These are phyloP conservation scores for Embiotoca jacksoni DNA, from an alignment of 2,113 vertebrate species.

Conservation along the genomic window DNA sequence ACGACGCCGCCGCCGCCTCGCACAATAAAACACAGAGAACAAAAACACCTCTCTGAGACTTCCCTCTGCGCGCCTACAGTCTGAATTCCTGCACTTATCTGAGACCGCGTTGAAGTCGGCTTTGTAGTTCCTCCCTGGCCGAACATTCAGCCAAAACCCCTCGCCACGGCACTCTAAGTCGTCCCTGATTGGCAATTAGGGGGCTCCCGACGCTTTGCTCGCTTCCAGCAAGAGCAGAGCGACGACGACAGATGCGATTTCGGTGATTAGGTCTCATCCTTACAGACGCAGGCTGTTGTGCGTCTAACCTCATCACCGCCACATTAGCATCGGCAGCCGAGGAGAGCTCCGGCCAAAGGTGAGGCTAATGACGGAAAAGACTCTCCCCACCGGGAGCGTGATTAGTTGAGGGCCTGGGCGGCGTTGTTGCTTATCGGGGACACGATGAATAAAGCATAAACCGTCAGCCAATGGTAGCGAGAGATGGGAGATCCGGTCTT, in stretches of 20 bases:
- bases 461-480: slow-evolving; percentile 24
- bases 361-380: slow-evolving; percentile 52
- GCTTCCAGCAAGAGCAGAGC: slow-evolving; percentile 25
- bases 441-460: slow-evolving; percentile 68
- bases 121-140: slow-evolving; percentile 23
- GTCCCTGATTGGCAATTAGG: slow-evolving; percentile 65
- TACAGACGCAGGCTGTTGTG: slow-evolving; percentile 33
- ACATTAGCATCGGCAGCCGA: slow-evolving; percentile 46
- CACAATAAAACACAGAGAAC: slow-evolving; percentile 7
- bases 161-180: slow-evolving; percentile 9
- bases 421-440: slow-evolving; percentile 20
- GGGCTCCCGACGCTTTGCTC: slow-evolving; percentile 22
- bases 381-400: slow-evolving; percentile 28
- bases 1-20: background rate
- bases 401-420: slow-evolving; percentile 55
- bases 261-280: slow-evolving; percentile 55
- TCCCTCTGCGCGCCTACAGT: background rate
- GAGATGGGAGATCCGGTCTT: background rate
- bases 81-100: slow-evolving; percentile 26
- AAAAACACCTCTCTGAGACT: slow-evolving; percentile 17
- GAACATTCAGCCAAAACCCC: background rate
- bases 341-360: slow-evolving; percentile 41
- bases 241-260: slow-evolving; percentile 40
- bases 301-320: slow-evolving; percentile 48
- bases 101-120: slow-evolving; percentile 2